Evolutionary conservation across 2,888 invertebrate species (phyloP).

Genomic region (Clanis bilineata): DNA sequence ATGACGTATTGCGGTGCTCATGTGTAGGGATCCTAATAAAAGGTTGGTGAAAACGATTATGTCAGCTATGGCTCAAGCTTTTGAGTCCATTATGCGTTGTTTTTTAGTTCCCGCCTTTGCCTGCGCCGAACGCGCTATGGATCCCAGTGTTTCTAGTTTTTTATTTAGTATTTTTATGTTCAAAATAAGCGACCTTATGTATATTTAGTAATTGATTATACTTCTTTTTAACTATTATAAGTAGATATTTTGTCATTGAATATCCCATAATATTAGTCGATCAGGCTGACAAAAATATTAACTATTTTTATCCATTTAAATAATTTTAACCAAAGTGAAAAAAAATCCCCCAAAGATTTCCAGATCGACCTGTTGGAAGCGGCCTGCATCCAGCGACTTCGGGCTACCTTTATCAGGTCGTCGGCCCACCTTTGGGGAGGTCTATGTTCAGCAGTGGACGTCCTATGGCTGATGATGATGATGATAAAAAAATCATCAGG

Average conservation of each 20-base stretch:
- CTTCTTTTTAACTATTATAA: not conserved
- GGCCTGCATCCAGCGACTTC: too few species aligned
- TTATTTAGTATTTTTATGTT: not conserved
- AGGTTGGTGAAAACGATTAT: not conserved
- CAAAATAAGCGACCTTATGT: not conserved
- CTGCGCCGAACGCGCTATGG: not conserved
- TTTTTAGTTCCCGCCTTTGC: not conserved
- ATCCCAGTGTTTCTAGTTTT: not conserved
- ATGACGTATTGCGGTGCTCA: not conserved
- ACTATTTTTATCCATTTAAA: too few species aligned
- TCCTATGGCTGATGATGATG: too few species aligned
- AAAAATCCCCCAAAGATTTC: too few species aligned
- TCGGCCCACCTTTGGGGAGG: too few species aligned
- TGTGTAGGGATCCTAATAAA: not conserved
- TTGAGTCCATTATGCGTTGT: not conserved
- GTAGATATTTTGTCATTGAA: conserved; percentile 5
- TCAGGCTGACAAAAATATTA: too few species aligned
- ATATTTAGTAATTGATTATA: not conserved
- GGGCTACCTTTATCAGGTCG: too few species aligned
- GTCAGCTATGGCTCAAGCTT: conserved; percentile 2
- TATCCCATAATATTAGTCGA: too few species aligned
- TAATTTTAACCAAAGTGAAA: too few species aligned
- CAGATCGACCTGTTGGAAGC: too few species aligned
- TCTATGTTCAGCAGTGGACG: too few species aligned
- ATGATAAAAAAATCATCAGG: too few species aligned